phyloP scores from a whole-genome alignment of 2,888 invertebrate species.

The Formica aserva region DNA sequence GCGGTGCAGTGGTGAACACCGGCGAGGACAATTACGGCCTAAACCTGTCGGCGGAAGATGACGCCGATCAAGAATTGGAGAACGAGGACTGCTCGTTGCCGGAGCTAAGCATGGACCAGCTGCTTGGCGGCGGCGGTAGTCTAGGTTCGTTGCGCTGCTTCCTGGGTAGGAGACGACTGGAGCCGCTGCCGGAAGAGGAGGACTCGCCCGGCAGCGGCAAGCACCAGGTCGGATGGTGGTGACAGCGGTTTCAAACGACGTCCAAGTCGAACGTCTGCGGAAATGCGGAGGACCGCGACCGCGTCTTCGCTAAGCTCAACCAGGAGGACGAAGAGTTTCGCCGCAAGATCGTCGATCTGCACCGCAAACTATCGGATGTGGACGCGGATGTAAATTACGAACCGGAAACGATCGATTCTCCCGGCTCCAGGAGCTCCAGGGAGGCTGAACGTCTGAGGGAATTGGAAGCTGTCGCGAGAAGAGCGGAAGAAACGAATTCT shows the following conservation, averaged over 20 bases:
- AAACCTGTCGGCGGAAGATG: conserved; percentile 87
- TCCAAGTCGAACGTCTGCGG: conserved; percentile 70
- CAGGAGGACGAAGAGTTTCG: conserved; percentile 84
- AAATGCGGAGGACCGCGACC: conserved; percentile 75
- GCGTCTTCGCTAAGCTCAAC: conserved; percentile 79
- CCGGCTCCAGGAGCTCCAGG: conserved; percentile 40
- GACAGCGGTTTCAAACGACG: conserved; percentile 84
- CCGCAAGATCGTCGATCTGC: conserved; percentile 83
- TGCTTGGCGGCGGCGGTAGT: conserved; percentile 78
- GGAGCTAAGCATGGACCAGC: conserved; percentile 84
- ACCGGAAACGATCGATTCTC: conserved; percentile 33
- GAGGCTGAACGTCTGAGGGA: conserved; percentile 71
- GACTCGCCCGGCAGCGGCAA: conserved; percentile 87
- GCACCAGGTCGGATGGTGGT: conserved; percentile 84
- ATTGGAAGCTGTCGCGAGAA: conserved; percentile 70
- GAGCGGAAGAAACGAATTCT: conserved; percentile 75
- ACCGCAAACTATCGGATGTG: conserved; percentile 80
- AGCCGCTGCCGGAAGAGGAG: conserved; percentile 94
- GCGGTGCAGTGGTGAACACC: conserved; percentile 12
- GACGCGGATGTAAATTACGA: conserved; percentile 61
- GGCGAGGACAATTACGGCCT: conserved; percentile 82
- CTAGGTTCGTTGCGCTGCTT: conserved; percentile 82
- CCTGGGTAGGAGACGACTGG: conserved; percentile 90
- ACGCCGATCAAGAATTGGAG: conserved; percentile 88
- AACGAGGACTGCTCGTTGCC: conserved; percentile 80